Evolutionary conservation across 2,888 invertebrate genomes (phyloP), one percentile per base, ranked within the genome.

Genomic region (Deilephila porcellus): DNA sequence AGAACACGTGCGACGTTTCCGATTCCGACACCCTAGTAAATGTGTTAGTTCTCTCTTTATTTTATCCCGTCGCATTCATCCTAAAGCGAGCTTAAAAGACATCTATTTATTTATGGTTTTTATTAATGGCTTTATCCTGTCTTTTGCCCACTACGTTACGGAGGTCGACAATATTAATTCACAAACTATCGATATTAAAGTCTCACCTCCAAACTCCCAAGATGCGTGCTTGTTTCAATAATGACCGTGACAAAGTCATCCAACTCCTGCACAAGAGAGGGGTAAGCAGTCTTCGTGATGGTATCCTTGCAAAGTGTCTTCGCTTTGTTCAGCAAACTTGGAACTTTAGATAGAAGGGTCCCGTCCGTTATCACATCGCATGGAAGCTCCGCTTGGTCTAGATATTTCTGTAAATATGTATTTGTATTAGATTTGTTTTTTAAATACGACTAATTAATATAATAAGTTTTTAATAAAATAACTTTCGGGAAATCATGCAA

Each of bases 171-270:
- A 45, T 1, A 45, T 1, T 2, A 45, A 45, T 45, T 14, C 11
- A 11, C 45, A 45, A 11, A 45, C 56, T 70, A 72, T 6, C 8
- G 70, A 70, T 3, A 37, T 17, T 17, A 59, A 8, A 74, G 25
- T 70, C 85, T 86, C 86, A 96, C 96, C 87, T 97, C 96, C 77
- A 97, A 89, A 62, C 95, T 93, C 73, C 96, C 96, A 72, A 98
- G 92, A 85, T 97, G 96, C 29, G 96, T 95, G 81, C 96, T 96
- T 0, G 96, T 96, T 80, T 96, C 96, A 74, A 97, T 96, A 72
- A 97, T 95, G 34, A 95, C 94, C 0, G 95, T 95, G 3, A 97
- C 95, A 73, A 97, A 95, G 71, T 95, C 95, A 79, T 98, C 97
- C 71, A 98, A 85, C 0, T 93, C 95, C 73, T 96, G 95, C 14